Percentiles rank a stretch among this genome's conserved stretches.
These are phyloP conservation scores for Pholis gunnellus DNA, from an alignment of 2,113 vertebrate genomes.

Conservation along the genomic window DNA sequence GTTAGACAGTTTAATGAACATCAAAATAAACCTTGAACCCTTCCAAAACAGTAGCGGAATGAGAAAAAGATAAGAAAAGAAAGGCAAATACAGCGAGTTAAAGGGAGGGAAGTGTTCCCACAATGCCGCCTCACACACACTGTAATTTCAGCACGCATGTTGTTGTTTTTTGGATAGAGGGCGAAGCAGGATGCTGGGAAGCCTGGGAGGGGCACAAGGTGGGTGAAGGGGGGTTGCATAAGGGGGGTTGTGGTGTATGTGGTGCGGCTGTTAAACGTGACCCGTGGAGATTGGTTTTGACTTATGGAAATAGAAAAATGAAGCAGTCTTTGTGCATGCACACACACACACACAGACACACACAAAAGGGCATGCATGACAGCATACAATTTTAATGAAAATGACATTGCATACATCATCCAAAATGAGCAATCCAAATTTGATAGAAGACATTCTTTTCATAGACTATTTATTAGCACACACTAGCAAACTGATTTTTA, in stretches of 20 bases:
- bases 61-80: constrained; percentile 34
- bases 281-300: constrained; percentile 51
- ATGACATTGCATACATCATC: not conserved
- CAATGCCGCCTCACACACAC: constrained; percentile 34
- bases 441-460: not conserved
- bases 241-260: constrained; percentile 72
- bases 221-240: constrained; percentile 32
- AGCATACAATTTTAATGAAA: not conserved
- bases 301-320: constrained; percentile 42
- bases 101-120: constrained; percentile 53
- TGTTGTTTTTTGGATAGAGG: constrained; percentile 46
- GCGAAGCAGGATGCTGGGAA: constrained; percentile 68
- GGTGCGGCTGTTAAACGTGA: constrained; percentile 62
- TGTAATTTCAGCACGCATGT: constrained; percentile 66
- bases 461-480: not conserved
- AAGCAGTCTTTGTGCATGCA: not conserved
- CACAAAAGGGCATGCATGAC: not conserved
- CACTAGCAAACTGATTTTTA: not conserved
- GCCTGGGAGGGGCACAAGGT: constrained; percentile 71
- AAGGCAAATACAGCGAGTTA: constrained; percentile 16
- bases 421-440: constrained; percentile 1
- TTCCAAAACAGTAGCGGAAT: constrained; percentile 24
- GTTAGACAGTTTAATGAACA: constrained; percentile 37
- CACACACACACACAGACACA: constrained; percentile 9
- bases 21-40: constrained; percentile 22